Percentiles rank a stretch among this genome's conserved stretches.
These are phyloP conservation scores for Chrysocyon brachyurus DNA, from an alignment of 2,797 vertebrate species.

Conservation along the genomic window DNA sequence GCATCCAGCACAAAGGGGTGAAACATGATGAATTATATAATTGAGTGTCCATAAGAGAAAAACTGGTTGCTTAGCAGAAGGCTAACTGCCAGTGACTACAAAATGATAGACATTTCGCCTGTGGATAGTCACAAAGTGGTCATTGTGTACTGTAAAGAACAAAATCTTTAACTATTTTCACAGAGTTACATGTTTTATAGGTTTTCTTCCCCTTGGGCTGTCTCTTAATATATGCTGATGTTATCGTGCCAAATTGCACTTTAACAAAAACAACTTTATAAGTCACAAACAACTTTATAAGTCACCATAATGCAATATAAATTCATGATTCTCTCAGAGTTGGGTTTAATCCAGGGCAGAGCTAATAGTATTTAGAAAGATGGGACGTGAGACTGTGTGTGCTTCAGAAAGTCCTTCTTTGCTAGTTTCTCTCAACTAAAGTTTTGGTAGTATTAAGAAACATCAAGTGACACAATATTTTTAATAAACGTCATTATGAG, in stretches of 20 bases:
- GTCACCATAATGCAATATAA: background rate
- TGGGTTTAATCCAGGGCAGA: background rate
- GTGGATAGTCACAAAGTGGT: background rate
- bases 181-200: conserved; percentile 21
- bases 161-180: conserved; percentile 40
- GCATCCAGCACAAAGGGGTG: background rate
- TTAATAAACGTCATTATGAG: background rate
- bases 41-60: background rate
- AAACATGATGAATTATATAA: background rate
- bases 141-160: background rate
- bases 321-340: conserved; percentile 14
- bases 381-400: background rate
- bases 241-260: background rate
- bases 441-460: background rate
- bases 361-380: background rate
- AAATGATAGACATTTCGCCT: background rate
- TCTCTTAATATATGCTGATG: conserved; percentile 53
- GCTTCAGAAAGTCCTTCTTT: background rate
- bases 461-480: background rate
- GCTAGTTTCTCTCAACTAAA: background rate
- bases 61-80: conserved; percentile 51
- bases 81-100: background rate
- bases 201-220: background rate
- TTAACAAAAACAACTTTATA: conserved; percentile 48
- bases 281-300: conserved; percentile 42